Conservation (phyloP, 2,113 vertebrate genomes). For the Cyphomyrus discorhynchus region DNA sequence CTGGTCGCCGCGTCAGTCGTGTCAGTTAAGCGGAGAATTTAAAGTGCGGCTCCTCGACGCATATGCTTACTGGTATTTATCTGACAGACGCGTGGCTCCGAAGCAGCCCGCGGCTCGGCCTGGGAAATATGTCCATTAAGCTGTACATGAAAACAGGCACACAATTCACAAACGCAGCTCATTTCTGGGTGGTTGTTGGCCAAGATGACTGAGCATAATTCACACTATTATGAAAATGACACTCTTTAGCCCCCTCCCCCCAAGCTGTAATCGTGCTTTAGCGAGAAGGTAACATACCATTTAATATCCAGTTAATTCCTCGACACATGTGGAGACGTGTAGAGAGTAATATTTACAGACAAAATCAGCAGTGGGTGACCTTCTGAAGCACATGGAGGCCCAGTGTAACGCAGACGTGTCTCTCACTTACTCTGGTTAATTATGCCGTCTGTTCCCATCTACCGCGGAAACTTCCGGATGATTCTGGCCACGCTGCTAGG, state of each 20-base stretch:
- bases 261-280: not conserved
- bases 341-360: not conserved
- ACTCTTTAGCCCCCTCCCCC: not conserved
- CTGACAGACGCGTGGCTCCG: not conserved
- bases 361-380: not conserved
- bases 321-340: not conserved
- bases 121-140: not conserved
- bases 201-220: not conserved
- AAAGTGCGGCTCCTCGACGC: not conserved
- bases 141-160: not conserved
- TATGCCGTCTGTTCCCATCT: not conserved
- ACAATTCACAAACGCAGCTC: not conserved
- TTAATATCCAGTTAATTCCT: not conserved
- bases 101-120: not conserved
- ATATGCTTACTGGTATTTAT: not conserved
- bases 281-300: not conserved
- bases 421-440: not conserved
- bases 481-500: not conserved
- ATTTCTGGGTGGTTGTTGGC: not conserved
- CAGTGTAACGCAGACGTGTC: not conserved
- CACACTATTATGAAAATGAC: not conserved
- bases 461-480: not conserved
- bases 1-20: not conserved
- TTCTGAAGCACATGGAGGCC: not conserved
- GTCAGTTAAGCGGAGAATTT: slow-evolving; percentile 8